Evolutionary conservation across 2,888 invertebrate species (phyloP).

Genomic region (Eilema sororculum): DNA sequence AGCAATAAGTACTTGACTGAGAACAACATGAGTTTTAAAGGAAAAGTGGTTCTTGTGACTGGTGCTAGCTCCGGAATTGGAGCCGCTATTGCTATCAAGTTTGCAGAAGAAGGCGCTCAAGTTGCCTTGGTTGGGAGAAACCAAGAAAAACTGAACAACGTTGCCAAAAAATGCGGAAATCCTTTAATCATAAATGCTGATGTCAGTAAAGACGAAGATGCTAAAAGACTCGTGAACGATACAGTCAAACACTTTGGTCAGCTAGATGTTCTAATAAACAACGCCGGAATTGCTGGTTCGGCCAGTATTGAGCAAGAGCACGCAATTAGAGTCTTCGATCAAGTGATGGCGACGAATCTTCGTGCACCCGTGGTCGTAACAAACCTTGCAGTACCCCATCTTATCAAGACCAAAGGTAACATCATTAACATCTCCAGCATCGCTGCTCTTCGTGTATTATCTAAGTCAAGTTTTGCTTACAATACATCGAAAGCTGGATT

Average conservation of each 20-base stretch:
- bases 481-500: constrained; percentile 94
- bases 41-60: constrained; percentile 53
- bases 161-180: constrained; percentile 16
- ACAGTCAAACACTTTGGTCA: constrained; percentile 20
- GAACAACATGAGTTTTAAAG: constrained; percentile 48
- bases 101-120: constrained; percentile 45
- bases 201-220: constrained; percentile 23
- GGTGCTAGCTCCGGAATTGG: constrained; percentile 55
- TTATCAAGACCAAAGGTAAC: constrained; percentile 75
- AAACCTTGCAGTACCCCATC: constrained; percentile 16
- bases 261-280: constrained; percentile 36
- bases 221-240: constrained; percentile 18
- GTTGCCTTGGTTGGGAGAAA: constrained; percentile 50
- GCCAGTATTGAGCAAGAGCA: constrained; percentile 19
- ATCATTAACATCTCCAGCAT: constrained; percentile 90
- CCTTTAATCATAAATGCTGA: constrained; percentile 16
- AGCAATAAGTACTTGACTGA: not conserved
- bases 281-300: constrained; percentile 24
- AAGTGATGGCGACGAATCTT: constrained; percentile 21
- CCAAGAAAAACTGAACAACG: constrained; percentile 34
- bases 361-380: constrained; percentile 18
- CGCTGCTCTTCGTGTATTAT: constrained; percentile 14
- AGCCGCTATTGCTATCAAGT: constrained; percentile 42
- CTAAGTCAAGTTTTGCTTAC: constrained; percentile 81
- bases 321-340: constrained; percentile 26